Conservation (phyloP, 2,888 invertebrate genomes). For the Lycophotia porphyrea region DNA sequence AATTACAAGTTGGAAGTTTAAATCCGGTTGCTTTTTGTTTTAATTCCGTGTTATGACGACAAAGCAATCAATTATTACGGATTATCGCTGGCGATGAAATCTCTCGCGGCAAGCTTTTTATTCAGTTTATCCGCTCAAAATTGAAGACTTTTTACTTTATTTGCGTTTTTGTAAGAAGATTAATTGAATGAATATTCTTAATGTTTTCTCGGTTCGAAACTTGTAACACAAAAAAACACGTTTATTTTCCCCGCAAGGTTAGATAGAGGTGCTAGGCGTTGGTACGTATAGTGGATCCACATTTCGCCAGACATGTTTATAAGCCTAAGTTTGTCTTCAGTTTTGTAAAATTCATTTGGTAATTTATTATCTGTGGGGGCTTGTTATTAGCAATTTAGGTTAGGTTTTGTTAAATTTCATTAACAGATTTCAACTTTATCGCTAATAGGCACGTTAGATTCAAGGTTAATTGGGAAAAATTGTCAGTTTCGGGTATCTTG, state of each 20-base stretch:
- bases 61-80: conserved; percentile 54
- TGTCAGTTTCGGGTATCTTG: too few relatives aligned
- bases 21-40: conserved; percentile 23
- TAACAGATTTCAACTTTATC: too few relatives aligned
- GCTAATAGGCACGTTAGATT: too few relatives aligned
- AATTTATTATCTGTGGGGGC: too few relatives aligned
- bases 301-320: background rate
- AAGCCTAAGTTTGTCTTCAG: background rate
- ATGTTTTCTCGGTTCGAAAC: background rate
- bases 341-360: background rate
- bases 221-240: background rate
- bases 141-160: background rate
- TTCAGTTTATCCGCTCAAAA: background rate
- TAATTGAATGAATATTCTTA: background rate
- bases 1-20: conserved; percentile 18
- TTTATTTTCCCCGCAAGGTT: background rate
- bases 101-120: conserved; percentile 26
- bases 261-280: too few relatives aligned
- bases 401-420: too few relatives aligned
- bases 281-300: background rate
- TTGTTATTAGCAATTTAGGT: too few relatives aligned
- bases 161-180: background rate
- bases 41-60: conserved; percentile 34
- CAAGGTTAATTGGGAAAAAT: too few relatives aligned
- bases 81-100: conserved; percentile 46